Conservation (phyloP, 2,888 invertebrate genomes). For the Thecocarcelia acutangulata region DNA sequence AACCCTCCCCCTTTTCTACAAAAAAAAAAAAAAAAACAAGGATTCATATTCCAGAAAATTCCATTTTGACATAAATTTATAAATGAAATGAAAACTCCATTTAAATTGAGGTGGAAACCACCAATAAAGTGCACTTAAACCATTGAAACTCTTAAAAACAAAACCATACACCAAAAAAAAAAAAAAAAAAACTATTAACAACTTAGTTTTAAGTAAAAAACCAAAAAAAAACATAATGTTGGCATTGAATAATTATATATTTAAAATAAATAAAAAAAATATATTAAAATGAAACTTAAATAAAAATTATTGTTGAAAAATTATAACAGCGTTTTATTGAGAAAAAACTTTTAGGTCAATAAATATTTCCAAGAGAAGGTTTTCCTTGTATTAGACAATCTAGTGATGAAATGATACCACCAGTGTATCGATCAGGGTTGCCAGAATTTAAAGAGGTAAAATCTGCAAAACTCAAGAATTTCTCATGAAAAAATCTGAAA, state of each 20-base stretch:
- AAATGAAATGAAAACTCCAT: slow-evolving; percentile 30
- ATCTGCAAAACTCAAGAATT: too few relatives aligned
- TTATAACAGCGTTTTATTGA: neutral
- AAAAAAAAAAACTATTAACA: slow-evolving; percentile 49
- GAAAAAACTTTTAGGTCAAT: too few relatives aligned
- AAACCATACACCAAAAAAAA: slow-evolving; percentile 10
- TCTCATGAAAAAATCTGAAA: too few relatives aligned
- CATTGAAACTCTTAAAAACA: slow-evolving; percentile 43
- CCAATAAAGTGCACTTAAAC: slow-evolving; percentile 62
- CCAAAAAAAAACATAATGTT: slow-evolving; percentile 57
- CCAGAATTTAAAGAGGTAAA: too few relatives aligned
- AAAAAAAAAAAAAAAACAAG: slow-evolving; percentile 1
- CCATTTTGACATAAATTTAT: slow-evolving; percentile 40
- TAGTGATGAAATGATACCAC: too few relatives aligned
- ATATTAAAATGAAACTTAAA: slow-evolving; percentile 49
- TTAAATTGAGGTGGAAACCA: slow-evolving; percentile 33
- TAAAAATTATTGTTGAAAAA: slow-evolving; percentile 52
- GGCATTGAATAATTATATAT: slow-evolving; percentile 53
- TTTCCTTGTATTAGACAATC: too few relatives aligned
- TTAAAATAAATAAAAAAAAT: slow-evolving; percentile 21
- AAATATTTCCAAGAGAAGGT: too few relatives aligned
- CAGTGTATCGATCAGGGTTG: too few relatives aligned
- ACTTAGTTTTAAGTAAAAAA: slow-evolving; percentile 48
- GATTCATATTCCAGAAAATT: neutral
- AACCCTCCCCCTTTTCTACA: neutral